Evolutionary conservation across 2,797 vertebrate genomes (phyloP).

Genomic region (Gephyroberyx darwinii): DNA sequence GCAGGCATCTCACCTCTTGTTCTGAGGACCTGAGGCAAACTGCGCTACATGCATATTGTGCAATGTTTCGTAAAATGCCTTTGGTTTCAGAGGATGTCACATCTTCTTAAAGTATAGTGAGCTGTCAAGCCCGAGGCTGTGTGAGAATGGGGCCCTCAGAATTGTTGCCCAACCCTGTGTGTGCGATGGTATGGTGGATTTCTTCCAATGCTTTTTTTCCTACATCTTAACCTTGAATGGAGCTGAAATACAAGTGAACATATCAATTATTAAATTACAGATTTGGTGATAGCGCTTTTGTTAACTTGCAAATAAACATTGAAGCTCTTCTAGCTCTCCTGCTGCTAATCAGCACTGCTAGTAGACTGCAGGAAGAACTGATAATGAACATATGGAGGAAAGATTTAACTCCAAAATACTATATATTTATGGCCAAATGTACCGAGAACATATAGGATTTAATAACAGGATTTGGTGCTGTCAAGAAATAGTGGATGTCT

Average conservation of each 20-base stretch:
- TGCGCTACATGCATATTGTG: constrained; percentile 61
- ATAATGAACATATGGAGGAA: no score
- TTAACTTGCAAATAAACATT: no score
- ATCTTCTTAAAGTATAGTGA: constrained; percentile 58
- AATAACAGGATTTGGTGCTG: no score
- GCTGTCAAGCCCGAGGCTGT: constrained; percentile 55
- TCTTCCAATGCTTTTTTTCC: constrained; percentile 16
- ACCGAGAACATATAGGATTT: no score
- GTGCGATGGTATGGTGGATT: constrained; percentile 38
- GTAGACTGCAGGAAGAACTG: no score
- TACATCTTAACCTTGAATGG: constrained; percentile 3
- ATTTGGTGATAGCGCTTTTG: not conserved
- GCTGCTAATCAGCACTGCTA: no score
- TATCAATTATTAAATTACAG: not conserved
- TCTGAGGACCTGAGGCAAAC: constrained; percentile 42
- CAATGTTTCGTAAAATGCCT: constrained; percentile 42
- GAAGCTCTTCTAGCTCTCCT: no score
- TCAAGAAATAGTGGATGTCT: no score
- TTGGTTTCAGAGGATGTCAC: constrained; percentile 65
- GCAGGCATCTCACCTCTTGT: constrained; percentile 55
- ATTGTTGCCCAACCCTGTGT: not conserved
- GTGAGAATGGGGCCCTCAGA: constrained; percentile 18
- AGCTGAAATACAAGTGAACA: constrained; percentile 22
- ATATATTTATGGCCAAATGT: no score
- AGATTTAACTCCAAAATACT: no score